phyloP scores from a whole-genome alignment of 2,113 vertebrate species.

The rat (Rattus norvegicus) region DNA sequence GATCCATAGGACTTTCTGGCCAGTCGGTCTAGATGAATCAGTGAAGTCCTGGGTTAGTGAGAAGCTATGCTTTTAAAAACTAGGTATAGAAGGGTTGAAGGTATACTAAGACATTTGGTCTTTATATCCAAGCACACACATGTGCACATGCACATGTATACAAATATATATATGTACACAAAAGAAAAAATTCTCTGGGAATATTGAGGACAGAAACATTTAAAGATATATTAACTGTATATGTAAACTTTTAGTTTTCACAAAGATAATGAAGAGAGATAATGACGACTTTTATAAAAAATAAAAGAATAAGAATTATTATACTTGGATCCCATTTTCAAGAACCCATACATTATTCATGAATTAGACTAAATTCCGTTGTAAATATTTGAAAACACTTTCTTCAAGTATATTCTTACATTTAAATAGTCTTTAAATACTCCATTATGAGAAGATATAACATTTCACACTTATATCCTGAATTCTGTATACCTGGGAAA shows the following conservation, averaged over 20 bases:
- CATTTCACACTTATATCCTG: neutral
- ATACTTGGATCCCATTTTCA: neutral
- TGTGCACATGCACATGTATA: no score
- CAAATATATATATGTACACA: neutral
- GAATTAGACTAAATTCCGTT: slow-evolving; percentile 28
- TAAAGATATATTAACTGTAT: neutral
- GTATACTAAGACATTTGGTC: neutral
- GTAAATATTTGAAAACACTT: slow-evolving; percentile 24
- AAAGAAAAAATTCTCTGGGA: neutral
- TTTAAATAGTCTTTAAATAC: neutral
- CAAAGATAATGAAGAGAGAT: neutral
- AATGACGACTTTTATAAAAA: neutral
- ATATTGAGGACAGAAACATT: neutral
- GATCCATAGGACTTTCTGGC: neutral
- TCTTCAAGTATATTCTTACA: slow-evolving; percentile 40
- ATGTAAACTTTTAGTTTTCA: neutral
- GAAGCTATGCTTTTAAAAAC: neutral
- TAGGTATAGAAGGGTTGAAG: neutral
- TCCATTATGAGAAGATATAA: neutral
- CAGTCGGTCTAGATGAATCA: neutral
- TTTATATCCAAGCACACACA: neutral
- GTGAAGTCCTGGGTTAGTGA: neutral
- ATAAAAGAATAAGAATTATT: neutral
- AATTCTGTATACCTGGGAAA: slow-evolving; percentile 32
- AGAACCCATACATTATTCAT: neutral